A percentile compares a stretch with the other conserved stretches of the same genome.
These are phyloP conservation scores for Centruroides vittatus DNA, from an alignment of 1,140 invertebrate genomes.

Conservation along the genomic window DNA sequence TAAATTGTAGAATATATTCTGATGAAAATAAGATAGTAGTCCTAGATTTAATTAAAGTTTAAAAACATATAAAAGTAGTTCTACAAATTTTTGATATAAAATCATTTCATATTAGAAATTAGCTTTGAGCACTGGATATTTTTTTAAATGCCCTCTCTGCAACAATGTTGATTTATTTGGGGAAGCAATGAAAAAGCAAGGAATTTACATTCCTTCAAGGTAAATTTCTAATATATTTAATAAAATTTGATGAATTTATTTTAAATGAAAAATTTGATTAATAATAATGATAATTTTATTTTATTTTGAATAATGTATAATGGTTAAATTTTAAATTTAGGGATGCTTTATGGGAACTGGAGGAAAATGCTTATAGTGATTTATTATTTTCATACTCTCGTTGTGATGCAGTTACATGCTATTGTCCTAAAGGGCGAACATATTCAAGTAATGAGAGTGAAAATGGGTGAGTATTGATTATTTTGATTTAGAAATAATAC, in stretches of 20 bases:
- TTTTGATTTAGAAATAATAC: no score
- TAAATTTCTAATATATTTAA: constrained; percentile 23
- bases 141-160: constrained; percentile 52
- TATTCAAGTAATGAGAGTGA: constrained; percentile 26
- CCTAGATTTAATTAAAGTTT: no score
- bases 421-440: constrained; percentile 39
- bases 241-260: no score
- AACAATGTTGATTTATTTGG: constrained; percentile 45
- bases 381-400: constrained; percentile 38
- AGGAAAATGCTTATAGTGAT: constrained; percentile 45
- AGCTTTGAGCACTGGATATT: constrained; percentile 46
- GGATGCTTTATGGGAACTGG: constrained; percentile 53
- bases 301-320: not conserved
- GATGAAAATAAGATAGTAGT: no score
- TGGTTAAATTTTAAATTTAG: constrained; percentile 23
- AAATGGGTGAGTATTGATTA: constrained; percentile 30
- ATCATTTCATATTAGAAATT: constrained; percentile 31
- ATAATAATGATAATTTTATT: no score
- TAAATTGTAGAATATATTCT: no score
- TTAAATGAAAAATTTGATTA: no score
- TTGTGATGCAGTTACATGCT: constrained; percentile 41
- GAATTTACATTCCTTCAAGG: constrained; percentile 48
- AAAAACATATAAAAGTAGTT: no score
- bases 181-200: constrained; percentile 41
- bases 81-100: no score